Conservation (phyloP, 1,140 invertebrate species). For the Eciton burchellii region DNA sequence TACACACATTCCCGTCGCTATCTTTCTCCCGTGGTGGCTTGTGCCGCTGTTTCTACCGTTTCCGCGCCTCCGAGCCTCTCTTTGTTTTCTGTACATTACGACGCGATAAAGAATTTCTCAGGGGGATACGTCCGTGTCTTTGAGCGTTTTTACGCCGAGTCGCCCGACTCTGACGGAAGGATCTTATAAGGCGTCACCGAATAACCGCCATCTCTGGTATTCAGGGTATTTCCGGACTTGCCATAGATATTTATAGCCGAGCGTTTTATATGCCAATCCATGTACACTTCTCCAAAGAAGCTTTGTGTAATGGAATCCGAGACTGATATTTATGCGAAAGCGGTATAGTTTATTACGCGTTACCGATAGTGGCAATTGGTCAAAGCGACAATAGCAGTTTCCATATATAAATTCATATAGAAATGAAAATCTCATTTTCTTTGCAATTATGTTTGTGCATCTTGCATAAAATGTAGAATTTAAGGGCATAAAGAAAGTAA, state of each 20-base stretch:
- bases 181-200: slow-evolving; percentile 1
- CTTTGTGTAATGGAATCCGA: background rate
- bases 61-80: slow-evolving; percentile 29
- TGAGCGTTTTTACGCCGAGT: slow-evolving; percentile 30
- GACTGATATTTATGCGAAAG: background rate
- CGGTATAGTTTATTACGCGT: background rate
- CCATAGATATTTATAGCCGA: background rate
- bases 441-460: background rate
- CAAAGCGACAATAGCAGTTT: background rate
- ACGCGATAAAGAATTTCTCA: slow-evolving; percentile 56
- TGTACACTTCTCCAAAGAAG: background rate
- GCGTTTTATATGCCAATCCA: background rate
- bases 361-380: background rate
- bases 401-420: background rate
- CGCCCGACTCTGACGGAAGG: background rate
- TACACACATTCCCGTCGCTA: slow-evolving; percentile 5
- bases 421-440: background rate
- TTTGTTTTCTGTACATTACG: slow-evolving; percentile 51
- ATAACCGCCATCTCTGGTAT: background rate
- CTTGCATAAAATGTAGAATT: background rate
- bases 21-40: slow-evolving; percentile 43
- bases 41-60: slow-evolving; percentile 36
- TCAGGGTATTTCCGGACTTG: background rate
- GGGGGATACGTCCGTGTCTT: slow-evolving; percentile 33
- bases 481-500: background rate